Percentiles rank a stretch among this genome's conserved stretches.
phyloP scores from a whole-genome alignment of 2,888 invertebrate genomes.

The Stenoptilia bipunctidactyla region DNA sequence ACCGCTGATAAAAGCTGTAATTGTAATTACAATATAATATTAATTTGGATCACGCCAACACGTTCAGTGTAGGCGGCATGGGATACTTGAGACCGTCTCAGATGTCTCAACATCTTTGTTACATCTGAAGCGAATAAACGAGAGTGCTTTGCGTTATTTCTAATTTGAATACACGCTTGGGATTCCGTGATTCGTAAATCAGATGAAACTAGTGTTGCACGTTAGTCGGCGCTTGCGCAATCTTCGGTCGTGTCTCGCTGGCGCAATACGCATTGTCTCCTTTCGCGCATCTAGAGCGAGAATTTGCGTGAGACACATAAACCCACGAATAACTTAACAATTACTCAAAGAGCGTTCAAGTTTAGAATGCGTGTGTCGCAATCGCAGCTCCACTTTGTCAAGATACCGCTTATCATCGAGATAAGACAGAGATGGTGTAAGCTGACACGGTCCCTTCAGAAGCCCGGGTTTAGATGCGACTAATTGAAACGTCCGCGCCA shows the following conservation, averaged over 20 bases:
- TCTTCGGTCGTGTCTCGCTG: conserved; percentile 14
- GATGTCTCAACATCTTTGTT: background rate
- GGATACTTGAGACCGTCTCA: conserved; percentile 10
- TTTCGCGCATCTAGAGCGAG: conserved; percentile 44
- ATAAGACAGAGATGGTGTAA: conserved; percentile 3
- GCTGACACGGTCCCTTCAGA: conserved; percentile 8
- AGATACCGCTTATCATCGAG: conserved; percentile 2
- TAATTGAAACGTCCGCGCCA: conserved; percentile 45
- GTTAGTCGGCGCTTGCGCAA: conserved; percentile 20
- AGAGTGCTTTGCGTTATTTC: background rate
- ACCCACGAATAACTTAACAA: background rate
- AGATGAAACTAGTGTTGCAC: conserved; percentile 28
- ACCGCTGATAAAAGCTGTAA: conserved; percentile 32
- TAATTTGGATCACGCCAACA: conserved; percentile 45
- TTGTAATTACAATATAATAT: conserved; percentile 46
- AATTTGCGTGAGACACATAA: conserved; percentile 28
- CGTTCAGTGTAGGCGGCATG: conserved; percentile 27
- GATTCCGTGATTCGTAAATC: conserved; percentile 31
- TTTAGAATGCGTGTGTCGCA: background rate
- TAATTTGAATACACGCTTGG: background rate
- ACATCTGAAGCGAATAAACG: background rate
- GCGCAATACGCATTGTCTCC: conserved; percentile 37
- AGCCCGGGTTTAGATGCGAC: conserved; percentile 28
- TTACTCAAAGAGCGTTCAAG: background rate
- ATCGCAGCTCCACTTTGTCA: conserved; percentile 1